phyloP scores from a whole-genome alignment of 2,113 vertebrate species.

The Vulpes ferrilata region DNA sequence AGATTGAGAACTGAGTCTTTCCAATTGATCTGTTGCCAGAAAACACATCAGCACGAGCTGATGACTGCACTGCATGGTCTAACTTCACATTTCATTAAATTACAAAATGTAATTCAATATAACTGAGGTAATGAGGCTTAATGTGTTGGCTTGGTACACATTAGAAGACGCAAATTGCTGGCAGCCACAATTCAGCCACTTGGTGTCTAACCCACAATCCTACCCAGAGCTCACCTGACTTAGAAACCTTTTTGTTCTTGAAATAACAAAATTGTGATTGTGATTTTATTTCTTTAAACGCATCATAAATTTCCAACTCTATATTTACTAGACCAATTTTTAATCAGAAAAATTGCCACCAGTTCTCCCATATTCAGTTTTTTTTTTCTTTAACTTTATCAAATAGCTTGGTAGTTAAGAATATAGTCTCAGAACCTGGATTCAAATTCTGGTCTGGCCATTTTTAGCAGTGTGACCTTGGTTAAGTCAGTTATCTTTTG shows the following conservation, averaged over 20 bases:
- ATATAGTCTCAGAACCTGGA: neutral
- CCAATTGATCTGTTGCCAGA: slow-evolving; percentile 1
- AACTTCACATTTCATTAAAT: slow-evolving; percentile 65
- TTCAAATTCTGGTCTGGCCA: slow-evolving; percentile 1
- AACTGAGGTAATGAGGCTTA: slow-evolving; percentile 70
- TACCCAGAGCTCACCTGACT: neutral
- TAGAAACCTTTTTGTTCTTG: neutral
- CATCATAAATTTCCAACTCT: neutral
- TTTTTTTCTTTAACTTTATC: neutral
- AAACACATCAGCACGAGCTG: slow-evolving; percentile 1
- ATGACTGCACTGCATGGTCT: neutral
- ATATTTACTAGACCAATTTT: neutral
- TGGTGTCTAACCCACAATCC: neutral
- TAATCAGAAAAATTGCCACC: neutral
- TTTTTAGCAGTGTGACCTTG: neutral
- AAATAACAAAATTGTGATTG: too few species aligned
- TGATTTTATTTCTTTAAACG: slow-evolving; percentile 32
- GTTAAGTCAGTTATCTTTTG: neutral
- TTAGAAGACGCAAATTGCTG: slow-evolving; percentile 48
- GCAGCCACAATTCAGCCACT: neutral
- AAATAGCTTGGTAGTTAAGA: neutral
- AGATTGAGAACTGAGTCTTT: neutral
- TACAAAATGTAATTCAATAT: slow-evolving; percentile 66
- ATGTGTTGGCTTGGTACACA: slow-evolving; percentile 11
- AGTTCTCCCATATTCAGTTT: neutral